Evolutionary conservation across 2,113 vertebrate genomes (phyloP).

Genomic region (Daubentonia madagascariensis): DNA sequence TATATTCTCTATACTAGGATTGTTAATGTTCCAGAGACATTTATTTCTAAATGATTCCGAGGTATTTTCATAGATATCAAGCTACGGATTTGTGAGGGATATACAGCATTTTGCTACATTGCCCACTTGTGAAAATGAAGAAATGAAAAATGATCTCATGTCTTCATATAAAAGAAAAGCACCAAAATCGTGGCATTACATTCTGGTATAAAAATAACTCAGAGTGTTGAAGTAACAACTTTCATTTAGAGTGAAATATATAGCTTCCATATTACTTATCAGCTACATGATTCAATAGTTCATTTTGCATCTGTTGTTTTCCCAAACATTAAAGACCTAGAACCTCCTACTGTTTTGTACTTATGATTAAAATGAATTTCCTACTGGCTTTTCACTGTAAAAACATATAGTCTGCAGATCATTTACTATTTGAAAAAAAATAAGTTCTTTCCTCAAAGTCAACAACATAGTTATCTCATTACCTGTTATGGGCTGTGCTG

Average conservation of each 20-base stretch:
- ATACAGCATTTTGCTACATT: background rate
- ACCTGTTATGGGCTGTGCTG: slow-evolving; percentile 80
- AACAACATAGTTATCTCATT: slow-evolving; percentile 56
- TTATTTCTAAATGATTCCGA: slow-evolving; percentile 17
- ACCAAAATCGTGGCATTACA: background rate
- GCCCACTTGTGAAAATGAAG: background rate
- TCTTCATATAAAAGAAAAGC: background rate
- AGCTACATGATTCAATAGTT: background rate
- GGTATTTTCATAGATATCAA: background rate
- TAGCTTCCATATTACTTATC: background rate
- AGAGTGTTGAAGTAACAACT: background rate
- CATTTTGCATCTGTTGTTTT: background rate
- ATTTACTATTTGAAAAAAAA: slow-evolving; percentile 13
- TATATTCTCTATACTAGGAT: background rate
- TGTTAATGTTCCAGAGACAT: background rate
- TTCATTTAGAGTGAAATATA: background rate
- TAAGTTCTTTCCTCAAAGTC: background rate
- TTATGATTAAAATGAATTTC: slow-evolving; percentile 37
- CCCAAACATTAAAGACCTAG: background rate
- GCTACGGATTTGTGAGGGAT: background rate
- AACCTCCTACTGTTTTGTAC: background rate
- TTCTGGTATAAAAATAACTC: background rate
- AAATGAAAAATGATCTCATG: background rate
- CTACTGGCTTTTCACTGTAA: background rate
- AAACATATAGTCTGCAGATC: background rate